Base-by-base conservation (phyloP, 1,140 invertebrate species). In the Bombus pascuorum region DNA sequence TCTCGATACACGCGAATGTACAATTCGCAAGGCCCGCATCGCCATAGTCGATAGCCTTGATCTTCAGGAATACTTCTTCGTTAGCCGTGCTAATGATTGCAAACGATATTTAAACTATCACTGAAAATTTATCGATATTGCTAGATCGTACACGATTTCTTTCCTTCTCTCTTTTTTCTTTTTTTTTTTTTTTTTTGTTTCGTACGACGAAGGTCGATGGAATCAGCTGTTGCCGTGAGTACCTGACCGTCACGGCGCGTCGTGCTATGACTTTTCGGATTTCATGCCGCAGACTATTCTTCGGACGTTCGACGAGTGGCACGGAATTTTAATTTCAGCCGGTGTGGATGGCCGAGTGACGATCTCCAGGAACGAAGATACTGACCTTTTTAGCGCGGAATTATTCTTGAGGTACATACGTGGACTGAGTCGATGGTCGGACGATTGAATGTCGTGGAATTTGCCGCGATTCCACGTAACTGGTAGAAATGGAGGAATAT, bases 21-120 rank as follows among this genome's bases (percentile, higher is more conserved):
- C 62, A 47, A 53, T 87, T 34, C 72, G 72, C 25, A n/a, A 82
- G 70, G 77, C 44, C 32, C 78, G 70, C 73, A 18, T 53, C 18
- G 75, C 10, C 57, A 34, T 18, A 47, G 75, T 53, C 44, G 74
- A 47, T 75, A 74, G 8, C 78, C 83, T 88, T 85, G 73, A 81
- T 62, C 83, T 85, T 39, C 37, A 71, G 34, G 62, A 80, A 76
- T 12, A 8, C 0, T 44, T 78, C 74, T 89, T 89, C 89, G 74
- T 91, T 89, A 89, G 77, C 73, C 28, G 71, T 28, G 82, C 72
- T 86, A 87, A 90, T 86, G 74, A 66, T 15, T 15, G 15, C 62
- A 13, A 66, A 66, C 5, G 47, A 53, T 53, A 53, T 53, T 18
- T 53, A 53, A 53, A 53, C 18, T 53, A 53, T 22, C 47, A 22